Base-by-base conservation (phyloP, 1,140 invertebrate species). In the Drosophila orosa region DNA sequence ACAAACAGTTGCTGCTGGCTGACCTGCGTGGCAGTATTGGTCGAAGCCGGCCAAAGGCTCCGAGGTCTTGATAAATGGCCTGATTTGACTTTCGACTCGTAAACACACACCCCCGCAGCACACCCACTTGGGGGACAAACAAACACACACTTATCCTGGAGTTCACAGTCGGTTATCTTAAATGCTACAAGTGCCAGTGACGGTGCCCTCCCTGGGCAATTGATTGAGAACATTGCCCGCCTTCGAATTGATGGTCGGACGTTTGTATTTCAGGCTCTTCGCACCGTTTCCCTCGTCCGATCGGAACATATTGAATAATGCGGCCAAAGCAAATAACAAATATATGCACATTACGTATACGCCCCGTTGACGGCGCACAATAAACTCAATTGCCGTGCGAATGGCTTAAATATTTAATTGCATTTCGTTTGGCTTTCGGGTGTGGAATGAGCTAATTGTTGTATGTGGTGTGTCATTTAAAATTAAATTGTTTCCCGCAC, bases 51-150 rank as follows among this genome's bases (percentile, higher is more conserved):
- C 57, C 40, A 68, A 55, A 40, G 48, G 61, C 40, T 31, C 24
- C 31, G 25, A 39, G 69, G 68, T 54, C 74, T 78, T 82, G 83
- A 87, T 84, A 82, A 82, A 82, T 82, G 71, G 63, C 52, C 63
- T 68, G 76, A 82, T 79, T 84, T 65, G 57, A 84, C 63, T 75
- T 72, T 62, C 59, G 72, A 52, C 75, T 69, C 67, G 67, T 33
- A 62, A 63, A 69, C 33, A 74, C 60, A 57, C 27, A 65, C 15
- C 37, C 47, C 37, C 8, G 52, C 25, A 7, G 39, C 33, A 50
- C 22, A 56, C 17, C 68, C 54, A 78, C 37, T 45, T 27, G 37
- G 8, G 25, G 24, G 19, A 35, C 39, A 52, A 37, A 59, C 50
- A 69, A 50, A 25, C 55, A 50, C 40, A 22, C 62, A 65, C 35